phyloP scores from a whole-genome alignment of 1,140 invertebrate genomes.

The Ceratoteleas bidentatus region DNA sequence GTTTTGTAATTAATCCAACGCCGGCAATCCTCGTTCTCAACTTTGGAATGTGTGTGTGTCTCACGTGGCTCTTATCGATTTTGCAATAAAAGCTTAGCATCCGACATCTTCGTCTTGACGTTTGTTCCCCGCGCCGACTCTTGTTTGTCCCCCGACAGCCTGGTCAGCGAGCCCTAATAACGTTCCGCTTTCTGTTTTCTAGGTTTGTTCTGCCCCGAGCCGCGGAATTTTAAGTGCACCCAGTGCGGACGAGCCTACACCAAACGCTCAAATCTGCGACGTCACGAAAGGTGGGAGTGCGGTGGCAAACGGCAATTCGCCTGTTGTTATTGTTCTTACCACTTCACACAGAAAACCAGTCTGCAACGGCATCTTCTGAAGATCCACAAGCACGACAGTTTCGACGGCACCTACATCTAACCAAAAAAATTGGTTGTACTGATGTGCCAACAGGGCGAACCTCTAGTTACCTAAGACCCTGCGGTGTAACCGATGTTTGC shows the following conservation, averaged over 20 bases:
- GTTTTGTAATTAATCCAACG: constrained; percentile 33
- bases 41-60: constrained; percentile 14
- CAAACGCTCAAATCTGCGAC: constrained; percentile 70
- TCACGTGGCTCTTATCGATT: constrained; percentile 20
- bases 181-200: constrained; percentile 42
- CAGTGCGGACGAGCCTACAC: constrained; percentile 73
- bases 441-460: constrained; percentile 6
- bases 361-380: constrained; percentile 69
- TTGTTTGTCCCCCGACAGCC: neutral
- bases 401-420: constrained; percentile 44
- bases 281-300: constrained; percentile 78
- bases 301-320: constrained; percentile 73
- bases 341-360: constrained; percentile 77
- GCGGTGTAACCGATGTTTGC: constrained; percentile 16
- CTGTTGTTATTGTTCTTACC: constrained; percentile 74
- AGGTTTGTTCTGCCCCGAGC: constrained; percentile 49
- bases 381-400: constrained; percentile 67
- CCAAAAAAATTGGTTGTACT: constrained; percentile 1
- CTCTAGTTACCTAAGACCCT: neutral
- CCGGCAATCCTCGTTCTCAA: constrained; percentile 22
- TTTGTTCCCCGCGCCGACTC: constrained; percentile 3
- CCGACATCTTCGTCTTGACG: neutral
- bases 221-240: constrained; percentile 64
- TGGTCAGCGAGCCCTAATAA: too few relatives aligned
- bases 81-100: constrained; percentile 41